Conservation (phyloP, 2,797 vertebrate species). For the Chloroceryle inda region DNA sequence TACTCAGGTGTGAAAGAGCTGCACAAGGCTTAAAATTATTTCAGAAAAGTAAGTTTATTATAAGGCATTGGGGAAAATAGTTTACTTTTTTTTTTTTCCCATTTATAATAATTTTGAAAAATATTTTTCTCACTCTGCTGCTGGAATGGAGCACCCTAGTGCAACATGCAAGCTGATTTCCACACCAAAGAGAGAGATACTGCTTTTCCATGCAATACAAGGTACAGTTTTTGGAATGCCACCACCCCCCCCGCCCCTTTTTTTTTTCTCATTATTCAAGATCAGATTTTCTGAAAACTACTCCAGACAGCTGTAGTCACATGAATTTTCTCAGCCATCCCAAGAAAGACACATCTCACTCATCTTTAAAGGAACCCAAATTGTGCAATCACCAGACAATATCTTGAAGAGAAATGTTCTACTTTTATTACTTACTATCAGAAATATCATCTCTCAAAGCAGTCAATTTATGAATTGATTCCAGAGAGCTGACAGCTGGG, state of each 20-base stretch:
- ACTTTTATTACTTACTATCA: not conserved
- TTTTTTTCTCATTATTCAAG: not conserved
- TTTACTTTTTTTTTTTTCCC: not conserved
- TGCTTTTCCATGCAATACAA: not conserved
- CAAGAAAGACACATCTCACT: not conserved
- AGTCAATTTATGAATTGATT: not conserved
- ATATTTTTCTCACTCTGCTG: not conserved
- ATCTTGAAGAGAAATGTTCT: not conserved
- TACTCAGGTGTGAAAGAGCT: not conserved
- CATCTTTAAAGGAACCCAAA: not conserved
- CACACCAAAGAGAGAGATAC: not conserved
- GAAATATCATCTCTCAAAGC: not conserved
- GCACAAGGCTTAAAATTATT: not conserved
- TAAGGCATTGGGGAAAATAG: not conserved
- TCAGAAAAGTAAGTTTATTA: not conserved
- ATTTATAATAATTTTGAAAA: not conserved
- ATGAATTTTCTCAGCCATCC: not conserved
- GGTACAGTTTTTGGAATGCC: not conserved
- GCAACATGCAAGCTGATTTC: not conserved
- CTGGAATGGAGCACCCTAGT: not conserved
- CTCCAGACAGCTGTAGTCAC: not conserved
- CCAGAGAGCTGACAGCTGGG: not conserved
- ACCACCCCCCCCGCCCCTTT: not conserved
- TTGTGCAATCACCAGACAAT: not conserved
- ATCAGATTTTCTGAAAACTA: not conserved